These are phyloP conservation scores for Ischnus inquisitorius DNA, from an alignment of 2,888 invertebrate genomes.

Conservation along the genomic window DNA sequence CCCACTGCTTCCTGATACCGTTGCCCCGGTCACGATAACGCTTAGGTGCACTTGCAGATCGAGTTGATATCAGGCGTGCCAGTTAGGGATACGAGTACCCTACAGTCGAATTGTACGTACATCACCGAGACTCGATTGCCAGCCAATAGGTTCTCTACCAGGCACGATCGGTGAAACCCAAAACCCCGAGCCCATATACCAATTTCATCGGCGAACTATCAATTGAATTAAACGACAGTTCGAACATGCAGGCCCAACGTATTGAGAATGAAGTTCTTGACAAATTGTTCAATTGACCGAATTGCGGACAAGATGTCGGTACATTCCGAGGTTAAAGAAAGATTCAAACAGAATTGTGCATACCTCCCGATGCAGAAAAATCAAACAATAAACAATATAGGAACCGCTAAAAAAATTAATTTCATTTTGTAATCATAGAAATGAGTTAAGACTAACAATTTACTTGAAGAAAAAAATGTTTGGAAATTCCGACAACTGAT, in stretches of 20 bases:
- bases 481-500: too few relatives aligned
- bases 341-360: neutral
- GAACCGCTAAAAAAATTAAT: too few relatives aligned
- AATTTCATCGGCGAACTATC: conserved; percentile 23
- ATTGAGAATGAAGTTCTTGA: neutral
- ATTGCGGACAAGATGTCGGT: too few relatives aligned
- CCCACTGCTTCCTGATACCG: conserved; percentile 13
- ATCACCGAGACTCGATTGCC: conserved; percentile 23
- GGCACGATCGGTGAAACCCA: neutral
- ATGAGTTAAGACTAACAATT: too few relatives aligned
- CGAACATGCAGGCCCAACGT: neutral
- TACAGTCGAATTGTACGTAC: conserved; percentile 29
- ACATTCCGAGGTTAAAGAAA: too few relatives aligned
- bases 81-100: conserved; percentile 44
- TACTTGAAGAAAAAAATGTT: too few relatives aligned
- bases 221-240: neutral
- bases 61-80: conserved; percentile 65
- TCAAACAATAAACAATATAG: too few relatives aligned
- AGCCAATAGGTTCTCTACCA: neutral
- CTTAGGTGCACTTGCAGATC: conserved; percentile 71
- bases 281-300: neutral
- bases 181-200: conserved; percentile 16
- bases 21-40: conserved; percentile 62
- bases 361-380: neutral
- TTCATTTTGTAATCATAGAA: too few relatives aligned